Evolutionary conservation across 2,113 vertebrate species (phyloP).

Genomic region (Pseudopipra pipra): DNA sequence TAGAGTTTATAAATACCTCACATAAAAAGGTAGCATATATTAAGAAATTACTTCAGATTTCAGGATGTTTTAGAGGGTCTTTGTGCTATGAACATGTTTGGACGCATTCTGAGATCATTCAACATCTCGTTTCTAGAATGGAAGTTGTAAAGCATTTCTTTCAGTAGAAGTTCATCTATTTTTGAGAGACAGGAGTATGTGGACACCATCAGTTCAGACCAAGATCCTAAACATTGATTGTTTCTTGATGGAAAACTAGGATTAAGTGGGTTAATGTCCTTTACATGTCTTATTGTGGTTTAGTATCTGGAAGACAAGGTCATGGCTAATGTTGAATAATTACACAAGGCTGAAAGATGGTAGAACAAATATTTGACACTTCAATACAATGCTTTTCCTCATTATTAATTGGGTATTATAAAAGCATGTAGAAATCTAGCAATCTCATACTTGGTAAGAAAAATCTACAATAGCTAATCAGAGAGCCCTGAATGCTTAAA

Average conservation of each 20-base stretch:
- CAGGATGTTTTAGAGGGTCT: neutral
- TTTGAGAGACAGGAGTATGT: neutral
- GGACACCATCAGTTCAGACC: neutral
- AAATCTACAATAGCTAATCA: neutral
- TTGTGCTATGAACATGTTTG: neutral
- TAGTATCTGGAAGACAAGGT: neutral
- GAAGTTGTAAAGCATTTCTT: neutral
- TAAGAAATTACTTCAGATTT: neutral
- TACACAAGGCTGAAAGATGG: neutral
- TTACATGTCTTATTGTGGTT: neutral
- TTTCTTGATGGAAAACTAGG: neutral
- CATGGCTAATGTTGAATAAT: neutral
- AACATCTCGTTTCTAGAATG: neutral
- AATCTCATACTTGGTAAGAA: neutral
- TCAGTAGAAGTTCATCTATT: neutral
- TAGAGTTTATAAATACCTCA: neutral
- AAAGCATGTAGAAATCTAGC: neutral
- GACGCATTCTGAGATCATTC: neutral
- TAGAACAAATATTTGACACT: conserved; percentile 30
- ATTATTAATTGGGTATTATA: neutral
- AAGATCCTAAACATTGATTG: neutral
- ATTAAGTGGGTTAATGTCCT: neutral
- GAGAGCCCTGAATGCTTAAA: neutral
- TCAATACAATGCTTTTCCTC: neutral
- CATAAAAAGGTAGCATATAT: neutral